Evolutionary conservation across 2,113 vertebrate species (phyloP).

Genomic region (Scopus umbretta): DNA sequence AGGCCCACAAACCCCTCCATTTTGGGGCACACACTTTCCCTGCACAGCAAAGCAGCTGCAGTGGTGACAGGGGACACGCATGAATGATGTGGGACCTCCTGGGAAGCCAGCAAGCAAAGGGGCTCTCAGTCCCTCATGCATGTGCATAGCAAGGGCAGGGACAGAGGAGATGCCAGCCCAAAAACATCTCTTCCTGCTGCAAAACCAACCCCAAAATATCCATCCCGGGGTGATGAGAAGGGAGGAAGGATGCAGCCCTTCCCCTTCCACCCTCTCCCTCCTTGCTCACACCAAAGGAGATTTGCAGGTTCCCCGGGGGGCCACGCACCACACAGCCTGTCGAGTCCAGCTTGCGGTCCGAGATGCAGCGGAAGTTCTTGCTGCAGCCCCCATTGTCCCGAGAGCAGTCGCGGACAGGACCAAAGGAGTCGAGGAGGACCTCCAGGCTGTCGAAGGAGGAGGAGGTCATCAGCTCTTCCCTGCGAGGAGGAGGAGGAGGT

Average conservation of each 20-base stretch:
- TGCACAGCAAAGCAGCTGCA: not conserved
- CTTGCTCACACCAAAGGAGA: not conserved
- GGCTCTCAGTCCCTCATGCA: rapidly evolving
- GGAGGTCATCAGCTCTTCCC: slow-evolving; percentile 97
- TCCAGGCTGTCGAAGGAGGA: slow-evolving; percentile 98
- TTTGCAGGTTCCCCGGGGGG: rapidly evolving
- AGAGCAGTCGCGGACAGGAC: slow-evolving; percentile 92
- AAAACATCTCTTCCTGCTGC: not conserved
- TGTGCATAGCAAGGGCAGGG: not conserved
- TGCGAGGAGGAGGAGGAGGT: slow-evolving; percentile 40
- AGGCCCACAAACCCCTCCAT: not conserved
- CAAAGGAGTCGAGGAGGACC: slow-evolving; percentile 94
- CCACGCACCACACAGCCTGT: slow-evolving; percentile 91
- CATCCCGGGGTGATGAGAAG: rapidly evolving
- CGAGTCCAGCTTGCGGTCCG: slow-evolving; percentile 95
- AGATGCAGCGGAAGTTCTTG: slow-evolving; percentile 96
- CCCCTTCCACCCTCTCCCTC: not conserved
- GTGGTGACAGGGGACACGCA: not conserved
- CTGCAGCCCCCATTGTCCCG: slow-evolving; percentile 97
- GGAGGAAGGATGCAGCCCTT: not conserved
- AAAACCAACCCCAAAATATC: not conserved
- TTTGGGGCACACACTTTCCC: not conserved
- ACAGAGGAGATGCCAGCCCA: not conserved
- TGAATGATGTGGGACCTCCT: not conserved
- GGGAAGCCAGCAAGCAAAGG: not conserved